A percentile compares a stretch with the other conserved stretches of the same genome.
Evolutionary conservation across 1,140 invertebrate species (phyloP).

Genomic region (Micrasema longulum): DNA sequence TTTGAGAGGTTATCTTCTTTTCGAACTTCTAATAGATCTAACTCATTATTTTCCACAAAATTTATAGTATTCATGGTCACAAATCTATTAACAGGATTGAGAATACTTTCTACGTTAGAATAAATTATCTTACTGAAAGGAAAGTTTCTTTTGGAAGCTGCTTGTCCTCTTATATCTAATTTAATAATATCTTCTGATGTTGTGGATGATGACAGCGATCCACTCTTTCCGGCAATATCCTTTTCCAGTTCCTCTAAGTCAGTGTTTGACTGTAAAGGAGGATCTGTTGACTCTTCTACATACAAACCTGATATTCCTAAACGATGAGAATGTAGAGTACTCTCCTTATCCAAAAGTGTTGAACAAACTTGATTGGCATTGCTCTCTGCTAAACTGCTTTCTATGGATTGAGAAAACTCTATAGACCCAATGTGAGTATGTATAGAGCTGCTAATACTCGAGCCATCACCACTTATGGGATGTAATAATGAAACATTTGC

Average conservation of each 20-base stretch:
- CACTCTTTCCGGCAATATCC: background rate
- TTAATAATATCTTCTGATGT: conserved; percentile 66
- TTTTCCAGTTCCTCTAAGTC: conserved; percentile 15
- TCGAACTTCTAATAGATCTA: too few species aligned
- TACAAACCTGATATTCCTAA: conserved; percentile 31
- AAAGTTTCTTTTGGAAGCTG: conserved; percentile 50
- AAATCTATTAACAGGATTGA: conserved; percentile 22
- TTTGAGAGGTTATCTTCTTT: too few species aligned
- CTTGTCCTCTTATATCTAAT: conserved; percentile 65
- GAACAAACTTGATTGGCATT: background rate
- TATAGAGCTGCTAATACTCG: conserved; percentile 50
- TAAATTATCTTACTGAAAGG: conserved; percentile 44
- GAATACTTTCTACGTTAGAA: conserved; percentile 38
- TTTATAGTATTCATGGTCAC: too few species aligned
- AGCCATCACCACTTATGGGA: conserved; percentile 22
- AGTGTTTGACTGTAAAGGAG: conserved; percentile 29
- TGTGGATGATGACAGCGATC: conserved; percentile 53
- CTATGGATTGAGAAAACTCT: conserved; percentile 34
- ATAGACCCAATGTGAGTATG: conserved; percentile 44
- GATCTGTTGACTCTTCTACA: conserved; percentile 36
- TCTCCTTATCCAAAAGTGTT: background rate
- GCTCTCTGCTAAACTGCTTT: conserved; percentile 1
- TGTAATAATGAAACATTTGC: conserved; percentile 2
- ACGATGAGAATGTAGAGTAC: background rate
- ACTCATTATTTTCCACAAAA: too few species aligned